Evolutionary conservation across 2,113 vertebrate species (phyloP), one percentile per base, ranked within the genome.

Genomic region (Alouatta palliata): DNA sequence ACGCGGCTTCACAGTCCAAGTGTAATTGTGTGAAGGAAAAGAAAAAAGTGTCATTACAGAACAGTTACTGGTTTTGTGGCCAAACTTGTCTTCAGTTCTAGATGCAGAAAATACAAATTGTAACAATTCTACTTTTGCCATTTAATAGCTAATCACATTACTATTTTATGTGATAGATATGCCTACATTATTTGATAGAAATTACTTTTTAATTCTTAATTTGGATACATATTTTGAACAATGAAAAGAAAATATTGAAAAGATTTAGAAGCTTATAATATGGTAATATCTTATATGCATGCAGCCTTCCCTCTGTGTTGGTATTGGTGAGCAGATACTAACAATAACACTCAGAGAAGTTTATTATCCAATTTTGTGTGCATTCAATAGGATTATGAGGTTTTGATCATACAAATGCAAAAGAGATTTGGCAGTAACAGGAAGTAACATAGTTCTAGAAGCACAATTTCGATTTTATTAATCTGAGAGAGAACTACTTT

Each of bases 361-460:
- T 98, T 97, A 98, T 98, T 98, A 98, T 97, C 98, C 88, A 97
- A 98, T 97, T 98, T 97, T 97, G 97, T 98, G 92, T 97, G 96
- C 96, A 97, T 93, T 97, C 95, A 98, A 96, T 96, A 96, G 96
- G 96, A 97, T 97, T 98, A 98, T 97, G 98, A 95, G 96, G 79
- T 97, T 98, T 98, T 98, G 97, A 97, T 98, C 96, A 98, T 97
- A 97, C 97, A 97, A 97, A 97, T 97, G 96, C 96, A 98, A 98
- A 97, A 97, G 96, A 96, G 94, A 97, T 97, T 97, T 98, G 97
- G 98, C 98, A 97, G 82, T 95, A 97, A 97, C 77, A 96, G 93
- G 88, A 98, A 97, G 92, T 88, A 95, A 91, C 97, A 96, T 88
- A 97, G 95, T 96, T 97, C 73, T 98, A 93, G 96, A 93, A 96